Percentiles rank a stretch among this genome's conserved stretches.
Conservation (phyloP, 2,888 invertebrate species). For the Drosophila trichaetosa region DNA sequence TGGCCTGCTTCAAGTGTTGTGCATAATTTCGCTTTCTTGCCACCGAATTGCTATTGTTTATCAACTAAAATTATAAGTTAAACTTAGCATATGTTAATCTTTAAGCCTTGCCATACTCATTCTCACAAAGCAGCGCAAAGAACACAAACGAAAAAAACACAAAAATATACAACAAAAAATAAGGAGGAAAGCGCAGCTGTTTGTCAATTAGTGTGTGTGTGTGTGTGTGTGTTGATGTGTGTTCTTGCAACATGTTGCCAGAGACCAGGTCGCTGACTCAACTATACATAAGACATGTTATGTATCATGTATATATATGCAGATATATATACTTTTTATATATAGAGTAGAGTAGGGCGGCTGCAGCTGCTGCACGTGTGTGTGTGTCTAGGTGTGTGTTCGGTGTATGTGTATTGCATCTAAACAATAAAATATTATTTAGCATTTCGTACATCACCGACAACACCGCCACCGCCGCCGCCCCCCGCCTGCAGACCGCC, state of each 20-base stretch:
- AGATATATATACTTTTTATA: constrained; percentile 35
- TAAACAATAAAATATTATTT: constrained; percentile 85
- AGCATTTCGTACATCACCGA: constrained; percentile 84
- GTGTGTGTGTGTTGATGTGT: constrained; percentile 44
- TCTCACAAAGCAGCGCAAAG: constrained; percentile 22
- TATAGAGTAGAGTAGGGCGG: constrained; percentile 11
- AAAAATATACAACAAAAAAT: constrained; percentile 66
- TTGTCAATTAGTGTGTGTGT: constrained; percentile 35
- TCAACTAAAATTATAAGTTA: constrained; percentile 73
- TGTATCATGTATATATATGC: constrained; percentile 31
- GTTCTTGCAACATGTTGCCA: constrained; percentile 57
- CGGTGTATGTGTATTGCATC: constrained; percentile 43
- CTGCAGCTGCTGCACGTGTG: constrained; percentile 21
- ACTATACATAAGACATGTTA: constrained; percentile 63
- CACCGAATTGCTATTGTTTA: constrained; percentile 58
- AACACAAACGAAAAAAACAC: constrained; percentile 34
- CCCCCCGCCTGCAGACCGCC: constrained; percentile 82
- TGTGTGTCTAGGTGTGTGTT: constrained; percentile 24
- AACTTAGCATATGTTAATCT: constrained; percentile 60
- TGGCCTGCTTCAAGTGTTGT: constrained; percentile 33
- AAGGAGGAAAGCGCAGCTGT: constrained; percentile 62
- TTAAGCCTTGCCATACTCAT: constrained; percentile 54
- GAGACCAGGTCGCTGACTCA: constrained; percentile 51
- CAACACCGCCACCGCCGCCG: constrained; percentile 79
- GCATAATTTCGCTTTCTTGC: constrained; percentile 51